Evolutionary conservation across 2,797 vertebrate species (phyloP), one percentile per base, ranked within the genome.

Genomic region (Sebastiscus albofasciatus): DNA sequence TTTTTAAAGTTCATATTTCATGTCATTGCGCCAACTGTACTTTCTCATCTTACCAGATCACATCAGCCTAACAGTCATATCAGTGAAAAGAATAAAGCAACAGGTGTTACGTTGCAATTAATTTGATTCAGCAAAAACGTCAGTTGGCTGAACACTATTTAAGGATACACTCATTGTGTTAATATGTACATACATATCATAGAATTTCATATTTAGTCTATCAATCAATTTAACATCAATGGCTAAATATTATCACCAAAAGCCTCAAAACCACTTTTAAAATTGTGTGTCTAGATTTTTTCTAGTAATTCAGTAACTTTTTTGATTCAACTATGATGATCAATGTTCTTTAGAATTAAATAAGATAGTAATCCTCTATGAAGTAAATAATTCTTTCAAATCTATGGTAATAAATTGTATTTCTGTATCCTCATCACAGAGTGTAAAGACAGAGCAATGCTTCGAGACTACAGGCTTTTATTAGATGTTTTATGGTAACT

Each of bases 401-500:
- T 6, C 18, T 46, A 7, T 18, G 24, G 29, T 31, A 16, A 59
- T 66, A 24, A 65, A 26, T 20, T 27, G 2, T 1, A 18, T 66
- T 72, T 68, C 33, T 74, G n/a, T 72, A 8, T 59, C 24, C 12
- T 61, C 26, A 31, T 58, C 14, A 68, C 29, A 58, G 14, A 65
- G 22, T 71, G 14, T 24, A n/a, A 16, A 46, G 54, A 46, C 16
- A 29, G 36, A 59, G 70, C n/a, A 46, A n/a, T 46, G 58, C 42
- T 39, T 56, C 39, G 1, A 67, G 12, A 54, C 7, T 2, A 27
- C 1, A 27, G 14, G 20, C 20, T 34, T 68, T 72, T 60, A 60
- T 69, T 18, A 49, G 12, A 69, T 66, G 39, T 58, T 82, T 72
- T 46, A 66, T 69, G 26, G 52, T 69, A 58, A 55, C 42, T 64